Base-by-base conservation (phyloP, 2,113 vertebrate genomes). In the Felis chaus region DNA sequence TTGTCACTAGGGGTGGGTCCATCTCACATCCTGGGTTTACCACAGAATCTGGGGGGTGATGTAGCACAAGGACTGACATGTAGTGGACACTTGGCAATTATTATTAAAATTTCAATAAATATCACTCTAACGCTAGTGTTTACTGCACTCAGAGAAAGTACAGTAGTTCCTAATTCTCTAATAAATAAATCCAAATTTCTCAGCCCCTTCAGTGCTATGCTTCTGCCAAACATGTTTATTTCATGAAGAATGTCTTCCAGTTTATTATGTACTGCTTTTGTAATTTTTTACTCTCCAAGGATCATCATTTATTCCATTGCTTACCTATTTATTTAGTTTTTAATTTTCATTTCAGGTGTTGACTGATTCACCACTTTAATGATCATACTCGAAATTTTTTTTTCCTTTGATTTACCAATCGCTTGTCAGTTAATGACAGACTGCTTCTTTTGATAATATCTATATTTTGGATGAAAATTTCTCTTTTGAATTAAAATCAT, bases 401-500 rank as follows among this genome's bases (percentile, higher is more conserved):
- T 41, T 74, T 31, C 29, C 73, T 23, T 86, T 85, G 71, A 95
- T 4, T 27, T 33, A 50, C 29, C 14, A 78, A 65, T 74, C 14
- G 50, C 73, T 93, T 90, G 36, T 74, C 48, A 65, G 12, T 53
- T 91, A 80, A 55, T 93, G 5, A 36, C 41, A 63, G 61, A 41
- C 39, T 78, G 45, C 1, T 86, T 80, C 21, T 90, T 78, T 90
- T 76, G 63, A 94, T 55, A 83, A 71, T 89, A 12, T 84, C 14
- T 94, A 65, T 76, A 65, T 85, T 88, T 96, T 63, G 6, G 33
- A 83, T 71, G 36, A 74, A 12, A 93, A 90, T 91, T 90, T 0
- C 1, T 78, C 19, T 73, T 82, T 92, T 94, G 19, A 96, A 74
- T 93, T 87, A 89, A 94, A 94, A 50, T 73, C 8, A 66, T 53